Evolutionary conservation across 2,888 invertebrate genomes (phyloP), one percentile per base, ranked within the genome.

Genomic region (Limulus polyphemus): DNA sequence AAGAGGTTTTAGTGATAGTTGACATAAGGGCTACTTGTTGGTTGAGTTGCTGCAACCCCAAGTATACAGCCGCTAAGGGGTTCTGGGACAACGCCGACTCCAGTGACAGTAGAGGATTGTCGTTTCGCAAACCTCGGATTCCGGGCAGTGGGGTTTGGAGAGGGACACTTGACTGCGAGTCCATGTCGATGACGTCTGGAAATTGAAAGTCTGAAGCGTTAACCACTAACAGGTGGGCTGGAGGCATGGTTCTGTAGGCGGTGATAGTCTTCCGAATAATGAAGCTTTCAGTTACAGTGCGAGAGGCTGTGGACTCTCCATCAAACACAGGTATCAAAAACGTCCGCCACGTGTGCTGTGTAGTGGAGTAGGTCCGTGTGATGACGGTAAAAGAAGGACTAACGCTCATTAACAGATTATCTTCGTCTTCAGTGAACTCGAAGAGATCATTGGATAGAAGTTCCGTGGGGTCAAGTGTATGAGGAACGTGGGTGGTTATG

Each of bases 311-410:
- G 64, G 84, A 84, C 14, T 83, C 83, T 64, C 84, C 84, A 67
- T 83, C 82, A 51, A 91, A 81, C 1, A 92, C 84, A 0, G 93
- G 93, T 59, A 93, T 78, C 64, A 93, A 83, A 74, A 92, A 90
- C 1, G 93, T 93, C 77, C 90, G 91, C 16, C 90, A 78, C 80
- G 91, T 84, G 11, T 87, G 82, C 76, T 92, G 90, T 0, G 90
- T 91, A 9, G 92, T 90, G 70, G 91, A 90, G 77, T 90, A 93
- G 4, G 90, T 90, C 77, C 93, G 91, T 0, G 90, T 90, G 55
- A 89, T 79, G 7, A 32, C 32, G 32, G 32, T 32, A 32, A 32
- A 7, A 32, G 16, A 16, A 7, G 54, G 16, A 11, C 7, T 32
- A 32, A 32, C 3, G 32, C 32, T 32, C 32, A 7, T 32, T 32